Percentiles rank a stretch among this genome's conserved stretches.
These are phyloP conservation scores for Campoletis raptor DNA, from an alignment of 2,888 invertebrate genomes.

Conservation along the genomic window DNA sequence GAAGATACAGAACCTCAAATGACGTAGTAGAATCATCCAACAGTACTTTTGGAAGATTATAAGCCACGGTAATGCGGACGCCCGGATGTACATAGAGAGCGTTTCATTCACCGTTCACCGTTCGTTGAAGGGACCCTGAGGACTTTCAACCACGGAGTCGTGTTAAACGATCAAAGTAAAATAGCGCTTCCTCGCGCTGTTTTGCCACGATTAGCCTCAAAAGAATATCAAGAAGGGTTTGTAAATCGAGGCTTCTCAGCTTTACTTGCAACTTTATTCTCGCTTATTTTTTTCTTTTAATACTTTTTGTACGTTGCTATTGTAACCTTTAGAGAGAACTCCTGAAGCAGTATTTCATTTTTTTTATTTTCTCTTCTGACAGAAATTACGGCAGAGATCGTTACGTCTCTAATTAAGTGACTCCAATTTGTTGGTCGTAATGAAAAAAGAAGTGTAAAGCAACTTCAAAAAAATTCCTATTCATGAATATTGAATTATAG, in stretches of 20 bases:
- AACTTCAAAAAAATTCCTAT: neutral
- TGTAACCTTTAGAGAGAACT: neutral
- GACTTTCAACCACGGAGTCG: constrained; percentile 35
- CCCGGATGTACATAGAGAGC: constrained; percentile 61
- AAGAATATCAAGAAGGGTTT: constrained; percentile 43
- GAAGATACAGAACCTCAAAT: constrained; percentile 1
- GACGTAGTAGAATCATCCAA: constrained; percentile 21
- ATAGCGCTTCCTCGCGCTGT: constrained; percentile 40
- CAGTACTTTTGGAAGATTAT: constrained; percentile 5
- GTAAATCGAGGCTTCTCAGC: constrained; percentile 32
- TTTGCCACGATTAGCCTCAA: constrained; percentile 69
- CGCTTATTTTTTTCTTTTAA: neutral
- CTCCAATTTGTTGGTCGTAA: neutral
- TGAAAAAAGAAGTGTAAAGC: neutral
- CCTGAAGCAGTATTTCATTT: neutral
- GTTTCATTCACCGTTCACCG: constrained; percentile 69
- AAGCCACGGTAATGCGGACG: constrained; percentile 42
- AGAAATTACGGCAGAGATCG: constrained; percentile 6
- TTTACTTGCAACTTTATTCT: constrained; percentile 40
- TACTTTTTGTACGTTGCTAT: neutral
- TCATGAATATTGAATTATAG: neutral
- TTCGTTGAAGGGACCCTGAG: constrained; percentile 51
- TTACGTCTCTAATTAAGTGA: neutral
- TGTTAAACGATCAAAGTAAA: constrained; percentile 45
- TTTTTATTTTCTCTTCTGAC: neutral